Conservation (phyloP, 2,797 vertebrate species). For the Tarsius wallacei region DNA sequence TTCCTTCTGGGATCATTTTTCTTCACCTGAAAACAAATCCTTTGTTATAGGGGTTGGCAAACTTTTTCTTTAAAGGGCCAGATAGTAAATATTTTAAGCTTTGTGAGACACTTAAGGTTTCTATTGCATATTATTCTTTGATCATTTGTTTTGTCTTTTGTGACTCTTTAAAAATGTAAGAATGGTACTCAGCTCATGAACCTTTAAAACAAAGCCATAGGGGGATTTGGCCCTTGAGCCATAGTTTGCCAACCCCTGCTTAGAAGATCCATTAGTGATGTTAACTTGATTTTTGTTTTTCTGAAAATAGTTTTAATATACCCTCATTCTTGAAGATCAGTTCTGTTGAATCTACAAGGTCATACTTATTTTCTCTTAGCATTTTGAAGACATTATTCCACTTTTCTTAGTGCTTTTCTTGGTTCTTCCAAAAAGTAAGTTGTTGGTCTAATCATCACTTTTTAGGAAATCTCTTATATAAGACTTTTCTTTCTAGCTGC, state of each 20-base stretch:
- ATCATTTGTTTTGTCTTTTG: background rate
- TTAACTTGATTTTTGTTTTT: slow-evolving; percentile 25
- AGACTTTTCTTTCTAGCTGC: slow-evolving; percentile 25
- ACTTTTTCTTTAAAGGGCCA: too few relatives aligned
- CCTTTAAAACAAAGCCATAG: background rate
- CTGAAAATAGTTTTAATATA: slow-evolving; percentile 17
- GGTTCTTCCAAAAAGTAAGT: slow-evolving; percentile 3
- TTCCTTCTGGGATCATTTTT: too few relatives aligned
- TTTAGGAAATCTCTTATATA: background rate
- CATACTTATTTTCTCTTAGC: background rate
- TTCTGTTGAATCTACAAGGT: background rate
- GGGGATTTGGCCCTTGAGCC: background rate
- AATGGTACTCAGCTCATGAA: background rate
- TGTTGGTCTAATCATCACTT: background rate
- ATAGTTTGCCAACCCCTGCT: background rate
- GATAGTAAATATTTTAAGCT: background rate
- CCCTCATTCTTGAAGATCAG: background rate
- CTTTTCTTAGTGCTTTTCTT: background rate
- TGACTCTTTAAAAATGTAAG: slow-evolving; percentile 18
- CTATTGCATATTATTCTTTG: slow-evolving; percentile 6
- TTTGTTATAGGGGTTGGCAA: too few relatives aligned
- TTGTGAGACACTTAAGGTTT: background rate
- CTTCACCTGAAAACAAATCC: too few relatives aligned
- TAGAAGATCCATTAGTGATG: background rate
- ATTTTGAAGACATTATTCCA: slow-evolving; percentile 9